Base-by-base conservation (phyloP, 2,113 vertebrate genomes). In the Echinops telfairi region DNA sequence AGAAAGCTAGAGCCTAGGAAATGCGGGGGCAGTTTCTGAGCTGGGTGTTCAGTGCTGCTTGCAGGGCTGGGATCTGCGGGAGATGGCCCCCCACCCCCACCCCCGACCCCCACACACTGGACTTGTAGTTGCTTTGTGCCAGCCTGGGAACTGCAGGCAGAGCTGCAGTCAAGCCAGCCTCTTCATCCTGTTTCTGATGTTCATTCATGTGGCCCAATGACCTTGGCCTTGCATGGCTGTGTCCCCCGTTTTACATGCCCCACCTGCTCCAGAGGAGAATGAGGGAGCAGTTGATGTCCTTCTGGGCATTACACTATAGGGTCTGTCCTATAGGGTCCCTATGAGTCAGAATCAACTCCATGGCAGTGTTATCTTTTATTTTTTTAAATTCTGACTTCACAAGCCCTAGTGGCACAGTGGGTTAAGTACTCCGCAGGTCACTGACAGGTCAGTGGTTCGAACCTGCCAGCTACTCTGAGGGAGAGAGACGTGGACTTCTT, bases 171-270 rank as follows among this genome's bases (percentile, higher is more conserved):
- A 71, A 87, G 91, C 83, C 62, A 66, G 78, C 77, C 62, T 2
- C 8, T 71, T 66, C 76, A 71, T 82, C 43, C 75, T 31, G 29
- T 33, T 27, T 73, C 83, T n/a, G 16, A 0, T 60, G 12, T 62
- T 38, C 9, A 17, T 29, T 9, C 93, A 94, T 91, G 92, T 92
- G 53, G 93, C 89, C 93, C 77, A 89, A 15, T 94, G 93, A 82
- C 79, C 75, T 29, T 94, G 95, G 92, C 93, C 92, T 96, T 76
- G 82, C 86, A 89, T 43, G 47, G 73, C 78, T 36, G 20, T 60
- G 77, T 60, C 70, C 0, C 71, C 14, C 8, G 27, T 89, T 78
- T 57, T 81, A 2, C 66, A 23, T 33, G 29, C 9, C 66, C 66
- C 77, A 9, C 20, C 86, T 14, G 22, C 33, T 7, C 23, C 23